Evolutionary conservation across 1,140 invertebrate species (phyloP).

Genomic region (Coptotermes formosanus): DNA sequence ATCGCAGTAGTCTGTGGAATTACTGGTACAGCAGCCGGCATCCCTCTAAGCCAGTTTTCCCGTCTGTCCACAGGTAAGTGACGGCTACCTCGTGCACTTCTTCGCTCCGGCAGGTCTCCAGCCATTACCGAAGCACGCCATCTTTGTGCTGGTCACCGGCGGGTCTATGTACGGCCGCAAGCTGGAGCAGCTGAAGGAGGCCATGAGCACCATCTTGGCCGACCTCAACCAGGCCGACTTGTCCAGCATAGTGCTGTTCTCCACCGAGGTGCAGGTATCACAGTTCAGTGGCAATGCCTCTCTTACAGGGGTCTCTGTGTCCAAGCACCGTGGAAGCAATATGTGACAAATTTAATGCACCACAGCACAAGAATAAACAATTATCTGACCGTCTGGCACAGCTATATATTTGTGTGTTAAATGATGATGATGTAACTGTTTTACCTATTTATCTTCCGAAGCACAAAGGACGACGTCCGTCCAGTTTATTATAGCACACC

Average conservation of each 20-base stretch:
- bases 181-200: slow-evolving; percentile 62
- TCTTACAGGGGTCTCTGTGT: too few relatives aligned
- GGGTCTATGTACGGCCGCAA: slow-evolving; percentile 67
- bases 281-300: too few relatives aligned
- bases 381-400: too few relatives aligned
- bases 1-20: not conserved
- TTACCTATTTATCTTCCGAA: too few relatives aligned
- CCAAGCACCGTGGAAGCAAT: too few relatives aligned
- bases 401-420: too few relatives aligned
- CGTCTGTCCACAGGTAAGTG: slow-evolving; percentile 55
- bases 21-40: not conserved
- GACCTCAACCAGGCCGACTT: slow-evolving; percentile 61
- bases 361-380: too few relatives aligned
- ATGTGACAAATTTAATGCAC: too few relatives aligned
- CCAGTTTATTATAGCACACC: too few relatives aligned
- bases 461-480: too few relatives aligned
- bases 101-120: slow-evolving; percentile 61
- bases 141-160: slow-evolving; percentile 70
- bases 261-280: slow-evolving; percentile 50
- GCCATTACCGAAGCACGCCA: slow-evolving; percentile 64
- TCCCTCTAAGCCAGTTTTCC: not conserved
- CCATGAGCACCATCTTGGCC: slow-evolving; percentile 64
- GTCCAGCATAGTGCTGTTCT: slow-evolving; percentile 66
- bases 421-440: too few relatives aligned
- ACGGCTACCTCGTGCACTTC: slow-evolving; percentile 78